Percentiles rank a stretch among this genome's conserved stretches.
phyloP scores from a whole-genome alignment of 2,888 invertebrate species.

The Hirtodrosophila histrioides region DNA sequence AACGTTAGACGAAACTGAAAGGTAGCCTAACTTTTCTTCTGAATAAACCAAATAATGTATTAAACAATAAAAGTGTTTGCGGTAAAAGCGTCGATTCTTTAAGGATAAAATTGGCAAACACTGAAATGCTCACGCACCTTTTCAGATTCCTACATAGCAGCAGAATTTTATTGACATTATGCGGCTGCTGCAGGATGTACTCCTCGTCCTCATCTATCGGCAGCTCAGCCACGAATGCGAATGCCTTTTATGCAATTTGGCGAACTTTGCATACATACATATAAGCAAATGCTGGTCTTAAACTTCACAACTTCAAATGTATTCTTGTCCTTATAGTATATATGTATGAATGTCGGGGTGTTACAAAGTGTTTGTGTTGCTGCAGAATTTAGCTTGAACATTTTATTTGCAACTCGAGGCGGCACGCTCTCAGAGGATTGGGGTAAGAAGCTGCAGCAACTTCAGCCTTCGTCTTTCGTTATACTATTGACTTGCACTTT shows the following conservation, averaged over 20 bases:
- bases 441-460: slow-evolving; percentile 38
- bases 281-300: slow-evolving; percentile 21
- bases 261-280: slow-evolving; percentile 66
- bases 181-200: slow-evolving; percentile 36
- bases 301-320: slow-evolving; percentile 37
- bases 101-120: no score
- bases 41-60: no score
- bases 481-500: slow-evolving; percentile 74
- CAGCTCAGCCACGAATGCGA: slow-evolving; percentile 46
- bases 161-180: slow-evolving; percentile 26
- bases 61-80: no score
- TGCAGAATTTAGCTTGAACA: slow-evolving; percentile 29
- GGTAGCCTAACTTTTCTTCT: no score
- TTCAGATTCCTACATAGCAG: no score
- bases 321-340: slow-evolving; percentile 22
- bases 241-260: slow-evolving; percentile 55
- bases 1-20: no score
- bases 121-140: no score
- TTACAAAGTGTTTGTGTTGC: slow-evolving; percentile 50
- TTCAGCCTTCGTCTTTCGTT: slow-evolving; percentile 22
- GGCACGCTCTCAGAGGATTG: slow-evolving; percentile 55
- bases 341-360: slow-evolving; percentile 2
- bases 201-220: slow-evolving; percentile 31
- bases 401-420: slow-evolving; percentile 35
- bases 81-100: no score